Evolutionary conservation across 2,113 vertebrate species (phyloP).

Genomic region (Halichoerus grypus): DNA sequence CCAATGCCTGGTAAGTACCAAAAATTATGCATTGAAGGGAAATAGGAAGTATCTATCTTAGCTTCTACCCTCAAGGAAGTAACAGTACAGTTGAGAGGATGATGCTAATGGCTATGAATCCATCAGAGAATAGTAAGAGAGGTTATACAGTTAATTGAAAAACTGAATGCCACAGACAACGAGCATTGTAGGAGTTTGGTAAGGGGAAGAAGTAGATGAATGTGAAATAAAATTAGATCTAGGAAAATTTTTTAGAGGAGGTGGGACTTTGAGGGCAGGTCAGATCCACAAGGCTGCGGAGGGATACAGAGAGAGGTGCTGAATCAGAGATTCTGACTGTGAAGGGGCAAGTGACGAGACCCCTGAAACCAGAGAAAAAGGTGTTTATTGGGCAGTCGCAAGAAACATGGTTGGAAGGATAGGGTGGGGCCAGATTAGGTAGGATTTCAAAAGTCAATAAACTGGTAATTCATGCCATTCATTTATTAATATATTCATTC

Average conservation of each 20-base stretch:
- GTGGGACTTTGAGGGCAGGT: neutral
- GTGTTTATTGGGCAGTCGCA: neutral
- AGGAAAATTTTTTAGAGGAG: slow-evolving; percentile 10
- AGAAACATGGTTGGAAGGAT: neutral
- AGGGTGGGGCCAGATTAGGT: neutral
- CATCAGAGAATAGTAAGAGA: slow-evolving; percentile 4
- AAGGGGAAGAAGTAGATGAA: slow-evolving; percentile 27
- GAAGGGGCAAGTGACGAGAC: neutral
- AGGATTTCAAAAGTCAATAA: neutral
- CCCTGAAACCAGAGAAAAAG: neutral
- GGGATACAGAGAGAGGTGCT: neutral
- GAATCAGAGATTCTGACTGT: neutral
- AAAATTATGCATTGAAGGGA: neutral
- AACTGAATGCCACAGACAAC: neutral
- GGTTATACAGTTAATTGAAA: slow-evolving; percentile 49
- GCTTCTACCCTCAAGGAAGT: neutral
- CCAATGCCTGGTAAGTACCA: neutral
- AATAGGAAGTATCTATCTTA: slow-evolving; percentile 8
- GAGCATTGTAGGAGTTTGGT: neutral
- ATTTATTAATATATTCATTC: neutral
- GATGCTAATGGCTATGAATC: slow-evolving; percentile 16
- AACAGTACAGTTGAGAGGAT: neutral
- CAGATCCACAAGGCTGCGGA: neutral
- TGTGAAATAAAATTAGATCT: slow-evolving; percentile 45
- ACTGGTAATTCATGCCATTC: neutral